Evolutionary conservation across 2,113 vertebrate species (phyloP).

Genomic region (Sceloporus tristichus): DNA sequence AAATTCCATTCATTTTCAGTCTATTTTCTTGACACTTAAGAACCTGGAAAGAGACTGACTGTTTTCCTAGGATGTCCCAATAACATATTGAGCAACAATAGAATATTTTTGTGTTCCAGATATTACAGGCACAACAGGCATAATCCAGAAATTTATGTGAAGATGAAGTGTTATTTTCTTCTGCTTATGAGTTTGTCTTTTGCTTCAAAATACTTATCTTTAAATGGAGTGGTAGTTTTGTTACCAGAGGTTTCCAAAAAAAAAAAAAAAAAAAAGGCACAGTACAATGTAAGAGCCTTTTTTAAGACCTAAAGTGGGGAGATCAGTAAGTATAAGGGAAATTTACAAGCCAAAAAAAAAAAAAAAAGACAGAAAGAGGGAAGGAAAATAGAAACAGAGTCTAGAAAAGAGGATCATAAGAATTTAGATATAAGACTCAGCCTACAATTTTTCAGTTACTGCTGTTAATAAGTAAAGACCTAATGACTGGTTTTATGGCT

Average conservation of each 20-base stretch:
- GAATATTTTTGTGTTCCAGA: constrained; percentile 20
- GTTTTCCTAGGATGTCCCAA: background rate
- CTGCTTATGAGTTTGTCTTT: background rate
- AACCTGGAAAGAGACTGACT: accelerated
- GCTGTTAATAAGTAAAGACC: background rate
- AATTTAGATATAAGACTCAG: background rate
- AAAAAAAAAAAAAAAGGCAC: too few relatives aligned
- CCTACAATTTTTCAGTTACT: background rate
- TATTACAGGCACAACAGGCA: constrained; percentile 16
- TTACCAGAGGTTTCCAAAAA: too few relatives aligned
- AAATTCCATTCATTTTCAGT: constrained; percentile 18
- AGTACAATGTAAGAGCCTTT: too few relatives aligned
- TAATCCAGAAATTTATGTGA: background rate
- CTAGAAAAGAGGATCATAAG: background rate
- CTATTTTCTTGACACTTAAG: background rate
- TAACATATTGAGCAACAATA: background rate
- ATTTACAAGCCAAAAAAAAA: background rate
- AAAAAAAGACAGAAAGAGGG: background rate
- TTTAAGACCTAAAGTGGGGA: too few relatives aligned
- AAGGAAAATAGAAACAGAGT: too few relatives aligned
- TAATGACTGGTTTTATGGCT: background rate
- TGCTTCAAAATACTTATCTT: background rate
- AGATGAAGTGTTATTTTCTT: background rate
- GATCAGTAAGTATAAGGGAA: too few relatives aligned
- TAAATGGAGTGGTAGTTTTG: background rate